Percentiles rank a stretch among this genome's conserved stretches.
Evolutionary conservation across 1,140 invertebrate genomes (phyloP).

Genomic region (Muscidifurax raptorellus): DNA sequence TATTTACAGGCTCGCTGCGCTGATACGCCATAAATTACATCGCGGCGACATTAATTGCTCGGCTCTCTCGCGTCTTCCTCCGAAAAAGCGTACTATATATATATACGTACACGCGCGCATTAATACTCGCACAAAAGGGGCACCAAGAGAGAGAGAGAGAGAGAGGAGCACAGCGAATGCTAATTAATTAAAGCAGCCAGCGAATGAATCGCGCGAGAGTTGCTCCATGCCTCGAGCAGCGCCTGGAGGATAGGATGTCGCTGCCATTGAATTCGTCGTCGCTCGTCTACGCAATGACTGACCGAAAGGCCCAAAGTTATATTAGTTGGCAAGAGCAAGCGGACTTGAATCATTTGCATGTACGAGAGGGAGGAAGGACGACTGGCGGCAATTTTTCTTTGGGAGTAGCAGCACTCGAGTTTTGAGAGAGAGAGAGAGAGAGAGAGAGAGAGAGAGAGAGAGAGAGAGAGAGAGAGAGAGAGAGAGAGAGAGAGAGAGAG

Average conservation of each 20-base stretch:
- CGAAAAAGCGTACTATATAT: not conserved
- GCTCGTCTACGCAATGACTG: constrained; percentile 5
- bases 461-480: too few relatives aligned
- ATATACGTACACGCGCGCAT: constrained; percentile 6
- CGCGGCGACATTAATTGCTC: constrained; percentile 44
- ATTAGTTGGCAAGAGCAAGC: constrained; percentile 16
- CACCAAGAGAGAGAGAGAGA: not conserved
- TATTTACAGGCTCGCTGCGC: constrained; percentile 31
- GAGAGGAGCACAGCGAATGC: constrained; percentile 25
- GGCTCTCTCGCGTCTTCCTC: not conserved
- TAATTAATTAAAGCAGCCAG: constrained; percentile 45
- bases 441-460: too few relatives aligned
- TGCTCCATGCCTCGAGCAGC: not conserved
- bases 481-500: too few relatives aligned
- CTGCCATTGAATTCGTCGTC: not conserved
- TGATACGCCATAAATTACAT: constrained; percentile 44
- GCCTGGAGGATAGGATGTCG: too few relatives aligned
- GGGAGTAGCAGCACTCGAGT: not conserved
- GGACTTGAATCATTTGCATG: constrained; percentile 34
- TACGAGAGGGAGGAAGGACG: not conserved
- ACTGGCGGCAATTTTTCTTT: constrained; percentile 34
- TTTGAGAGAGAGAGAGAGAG: too few relatives aligned
- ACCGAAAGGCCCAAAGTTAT: constrained; percentile 23
- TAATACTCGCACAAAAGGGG: constrained; percentile 39
- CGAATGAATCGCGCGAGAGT: not conserved